Percentiles rank a stretch among this genome's conserved stretches.
Evolutionary conservation across 2,113 vertebrate genomes (phyloP).

Genomic region (Perccottus glenii): DNA sequence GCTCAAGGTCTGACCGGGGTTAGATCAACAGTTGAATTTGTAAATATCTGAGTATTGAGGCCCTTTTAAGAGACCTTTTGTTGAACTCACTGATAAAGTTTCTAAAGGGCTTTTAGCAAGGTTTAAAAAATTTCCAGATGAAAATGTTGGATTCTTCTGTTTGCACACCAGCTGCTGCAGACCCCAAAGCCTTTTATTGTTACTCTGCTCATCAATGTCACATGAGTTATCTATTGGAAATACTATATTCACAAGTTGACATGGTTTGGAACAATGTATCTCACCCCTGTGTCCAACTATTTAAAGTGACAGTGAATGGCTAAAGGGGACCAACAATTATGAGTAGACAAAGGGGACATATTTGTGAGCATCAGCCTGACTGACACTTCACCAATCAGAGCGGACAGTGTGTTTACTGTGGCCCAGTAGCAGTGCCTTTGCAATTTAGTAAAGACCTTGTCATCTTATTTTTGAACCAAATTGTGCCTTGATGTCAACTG

Average conservation of each 20-base stretch:
- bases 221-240: slow-evolving; percentile 24
- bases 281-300: slow-evolving; percentile 47
- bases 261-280: slow-evolving; percentile 30
- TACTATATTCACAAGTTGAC: slow-evolving; percentile 34
- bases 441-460: background rate
- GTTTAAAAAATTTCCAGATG: no score
- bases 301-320: slow-evolving; percentile 61
- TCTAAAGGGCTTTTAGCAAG: no score
- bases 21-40: no score
- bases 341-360: slow-evolving; percentile 56
- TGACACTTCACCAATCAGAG: slow-evolving; percentile 23
- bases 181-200: slow-evolving; percentile 14
- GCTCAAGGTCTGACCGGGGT: no score
- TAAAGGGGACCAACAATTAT: slow-evolving; percentile 63
- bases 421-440: slow-evolving; percentile 9
- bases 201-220: slow-evolving; percentile 44
- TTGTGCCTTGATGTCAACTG: background rate
- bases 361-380: slow-evolving; percentile 59
- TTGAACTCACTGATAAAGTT: no score
- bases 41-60: no score
- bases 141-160: no score
- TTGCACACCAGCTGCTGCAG: slow-evolving; percentile 8
- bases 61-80: no score
- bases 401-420: slow-evolving; percentile 45
- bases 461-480: background rate